Percentiles rank a stretch among this genome's conserved stretches.
These are phyloP conservation scores for Aphrocallistes beatrix DNA, from an alignment of 37 sponge, comb jelly and placozoan species.

Conservation along the genomic window DNA sequence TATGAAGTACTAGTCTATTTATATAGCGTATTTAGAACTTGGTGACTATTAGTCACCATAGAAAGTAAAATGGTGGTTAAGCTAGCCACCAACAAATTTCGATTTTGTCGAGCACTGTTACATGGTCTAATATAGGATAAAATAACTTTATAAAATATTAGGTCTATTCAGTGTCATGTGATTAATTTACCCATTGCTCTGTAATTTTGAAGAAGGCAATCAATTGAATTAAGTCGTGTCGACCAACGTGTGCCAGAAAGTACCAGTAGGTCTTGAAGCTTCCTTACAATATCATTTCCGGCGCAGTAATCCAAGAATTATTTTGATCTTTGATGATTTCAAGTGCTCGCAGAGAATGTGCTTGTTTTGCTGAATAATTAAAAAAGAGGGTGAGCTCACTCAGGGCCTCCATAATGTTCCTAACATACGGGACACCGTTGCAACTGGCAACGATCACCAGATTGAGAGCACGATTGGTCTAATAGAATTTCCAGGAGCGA, in stretches of 20 bases:
- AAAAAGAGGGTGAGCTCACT: constrained; percentile 24
- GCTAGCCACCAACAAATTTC: too few relatives aligned
- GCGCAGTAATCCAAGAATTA: background rate
- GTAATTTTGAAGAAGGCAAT: constrained; percentile 23
- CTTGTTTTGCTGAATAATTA: constrained; percentile 21
- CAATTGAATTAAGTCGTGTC: constrained; percentile 22
- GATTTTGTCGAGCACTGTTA: too few relatives aligned
- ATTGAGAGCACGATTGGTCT: constrained; percentile 27
- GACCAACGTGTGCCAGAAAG: constrained; percentile 30
- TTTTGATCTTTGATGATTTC: background rate
- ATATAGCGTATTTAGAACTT: too few relatives aligned
- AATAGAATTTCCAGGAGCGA: too few relatives aligned
- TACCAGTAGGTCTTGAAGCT: background rate
- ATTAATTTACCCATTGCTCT: background rate
- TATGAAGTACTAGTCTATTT: too few relatives aligned
- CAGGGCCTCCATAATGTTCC: constrained; percentile 24
- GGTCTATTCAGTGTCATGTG: too few relatives aligned
- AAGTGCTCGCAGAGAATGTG: constrained; percentile 21
- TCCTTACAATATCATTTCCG: background rate
- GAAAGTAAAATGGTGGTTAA: too few relatives aligned
- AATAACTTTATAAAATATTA: too few relatives aligned
- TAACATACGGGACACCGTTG: constrained; percentile 18
- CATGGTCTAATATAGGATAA: too few relatives aligned
- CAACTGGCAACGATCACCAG: constrained; percentile 27
- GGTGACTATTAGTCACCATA: too few relatives aligned